Evolutionary conservation across 2,888 invertebrate species (phyloP).

Genomic region (Allygus modestus): DNA sequence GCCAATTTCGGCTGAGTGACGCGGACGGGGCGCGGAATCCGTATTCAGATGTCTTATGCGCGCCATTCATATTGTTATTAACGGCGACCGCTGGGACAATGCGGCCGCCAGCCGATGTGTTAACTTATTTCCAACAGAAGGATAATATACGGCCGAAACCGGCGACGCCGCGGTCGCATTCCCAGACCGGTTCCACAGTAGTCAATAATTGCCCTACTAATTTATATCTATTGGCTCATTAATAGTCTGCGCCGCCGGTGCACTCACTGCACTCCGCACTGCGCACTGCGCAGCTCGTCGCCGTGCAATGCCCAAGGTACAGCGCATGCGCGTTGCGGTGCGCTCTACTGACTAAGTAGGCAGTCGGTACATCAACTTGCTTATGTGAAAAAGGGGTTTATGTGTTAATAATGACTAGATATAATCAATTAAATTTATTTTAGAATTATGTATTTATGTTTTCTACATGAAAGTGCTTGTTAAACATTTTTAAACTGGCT

Average conservation of each 20-base stretch:
- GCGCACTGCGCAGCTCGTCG: conserved; percentile 19
- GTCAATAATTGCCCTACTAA: conserved; percentile 61
- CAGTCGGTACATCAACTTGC: too few species aligned
- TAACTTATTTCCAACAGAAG: conserved; percentile 58
- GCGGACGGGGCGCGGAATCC: conserved; percentile 47
- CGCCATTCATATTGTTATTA: conserved; percentile 61
- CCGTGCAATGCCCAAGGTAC: too few species aligned
- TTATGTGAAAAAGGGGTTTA: too few species aligned
- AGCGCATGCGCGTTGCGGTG: too few species aligned
- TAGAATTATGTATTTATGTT: too few species aligned
- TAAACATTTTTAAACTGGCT: too few species aligned
- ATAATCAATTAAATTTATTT: too few species aligned
- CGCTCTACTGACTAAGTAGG: not conserved
- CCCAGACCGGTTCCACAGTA: conserved; percentile 45
- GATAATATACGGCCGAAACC: conserved; percentile 46
- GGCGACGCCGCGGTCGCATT: conserved; percentile 46
- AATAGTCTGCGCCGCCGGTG: conserved; percentile 46
- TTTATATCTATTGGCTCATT: conserved; percentile 62
- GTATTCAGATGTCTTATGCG: conserved; percentile 63
- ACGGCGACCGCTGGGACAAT: conserved; percentile 49
- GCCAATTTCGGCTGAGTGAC: conserved; percentile 58
- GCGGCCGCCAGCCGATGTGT: conserved; percentile 51
- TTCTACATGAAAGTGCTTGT: too few species aligned
- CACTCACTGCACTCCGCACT: conserved; percentile 39
- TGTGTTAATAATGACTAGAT: too few species aligned